phyloP scores from a whole-genome alignment of 2,113 vertebrate genomes.

The Oreochromis aureus region DNA sequence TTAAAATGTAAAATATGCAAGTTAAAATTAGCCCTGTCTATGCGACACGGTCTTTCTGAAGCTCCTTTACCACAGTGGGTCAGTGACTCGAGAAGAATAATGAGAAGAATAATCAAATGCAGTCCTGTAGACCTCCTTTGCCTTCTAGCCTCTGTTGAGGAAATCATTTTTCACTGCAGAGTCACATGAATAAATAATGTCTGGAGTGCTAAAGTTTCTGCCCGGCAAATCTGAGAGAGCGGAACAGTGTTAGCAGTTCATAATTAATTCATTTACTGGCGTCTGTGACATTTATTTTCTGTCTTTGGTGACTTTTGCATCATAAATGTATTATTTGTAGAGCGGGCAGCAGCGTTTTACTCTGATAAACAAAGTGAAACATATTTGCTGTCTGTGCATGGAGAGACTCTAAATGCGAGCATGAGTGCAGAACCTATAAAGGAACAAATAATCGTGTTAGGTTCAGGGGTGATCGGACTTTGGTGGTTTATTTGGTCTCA shows the following conservation, averaged over 20 bases:
- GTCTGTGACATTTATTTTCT: neutral
- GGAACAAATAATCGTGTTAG: neutral
- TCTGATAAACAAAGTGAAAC: neutral
- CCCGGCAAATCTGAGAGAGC: conserved; percentile 8
- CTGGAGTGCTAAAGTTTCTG: neutral
- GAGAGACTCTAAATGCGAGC: neutral
- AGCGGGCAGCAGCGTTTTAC: neutral
- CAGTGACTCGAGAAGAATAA: neutral
- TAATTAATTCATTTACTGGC: conserved; percentile 34
- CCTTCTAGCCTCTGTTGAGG: conserved; percentile 35
- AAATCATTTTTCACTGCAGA: conserved; percentile 38
- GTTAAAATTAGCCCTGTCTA: neutral
- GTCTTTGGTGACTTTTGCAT: neutral
- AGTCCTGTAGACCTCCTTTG: conserved; percentile 1
- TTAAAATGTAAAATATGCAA: conserved; percentile 10
- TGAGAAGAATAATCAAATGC: conserved; percentile 5
- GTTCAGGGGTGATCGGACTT: neutral
- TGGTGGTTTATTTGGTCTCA: neutral
- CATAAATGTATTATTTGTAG: neutral
- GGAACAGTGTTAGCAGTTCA: neutral
- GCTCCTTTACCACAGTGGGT: neutral
- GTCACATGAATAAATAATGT: conserved; percentile 52
- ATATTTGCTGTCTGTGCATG: neutral
- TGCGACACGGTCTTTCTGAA: neutral
- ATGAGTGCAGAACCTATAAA: neutral